phyloP scores from a whole-genome alignment of 2,888 invertebrate species.

The Macroteleia sp. region DNA sequence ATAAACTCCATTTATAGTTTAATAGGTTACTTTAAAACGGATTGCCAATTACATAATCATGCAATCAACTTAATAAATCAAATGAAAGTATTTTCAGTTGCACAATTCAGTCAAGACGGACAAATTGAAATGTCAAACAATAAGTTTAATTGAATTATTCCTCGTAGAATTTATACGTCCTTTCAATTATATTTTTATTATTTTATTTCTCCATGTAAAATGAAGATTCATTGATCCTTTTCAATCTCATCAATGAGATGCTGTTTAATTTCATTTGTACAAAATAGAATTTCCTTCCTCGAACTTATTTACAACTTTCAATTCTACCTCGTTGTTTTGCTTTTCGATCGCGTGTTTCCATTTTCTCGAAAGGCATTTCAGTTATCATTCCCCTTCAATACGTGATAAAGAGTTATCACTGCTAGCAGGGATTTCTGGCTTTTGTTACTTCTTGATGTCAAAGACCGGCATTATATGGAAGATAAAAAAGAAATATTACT shows the following conservation, averaged over 20 bases:
- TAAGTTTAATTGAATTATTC: slow-evolving; percentile 12
- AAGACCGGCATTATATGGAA: too few species aligned
- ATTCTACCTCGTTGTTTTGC: neutral
- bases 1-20: slow-evolving; percentile 13
- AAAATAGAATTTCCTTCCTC: too few species aligned
- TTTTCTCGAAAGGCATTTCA: slow-evolving; percentile 55
- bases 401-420: slow-evolving; percentile 56
- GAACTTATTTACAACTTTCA: slow-evolving; percentile 13
- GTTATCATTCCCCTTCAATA: slow-evolving; percentile 54
- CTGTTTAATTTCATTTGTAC: too few species aligned
- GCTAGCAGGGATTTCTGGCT: too few species aligned
- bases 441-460: too few species aligned
- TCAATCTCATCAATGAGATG: neutral
- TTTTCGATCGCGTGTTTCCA: slow-evolving; percentile 40
- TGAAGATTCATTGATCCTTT: neutral
- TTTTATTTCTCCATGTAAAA: neutral
- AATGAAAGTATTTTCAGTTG: slow-evolving; percentile 41
- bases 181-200: too few species aligned
- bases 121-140: slow-evolving; percentile 27
- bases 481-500: too few species aligned
- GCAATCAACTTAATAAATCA: slow-evolving; percentile 38
- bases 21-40: slow-evolving; percentile 30
- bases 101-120: slow-evolving; percentile 22
- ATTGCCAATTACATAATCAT: slow-evolving; percentile 39
- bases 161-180: too few species aligned